Evolutionary conservation across 1,140 invertebrate genomes (phyloP).

Genomic region (Heterodera carotae): DNA sequence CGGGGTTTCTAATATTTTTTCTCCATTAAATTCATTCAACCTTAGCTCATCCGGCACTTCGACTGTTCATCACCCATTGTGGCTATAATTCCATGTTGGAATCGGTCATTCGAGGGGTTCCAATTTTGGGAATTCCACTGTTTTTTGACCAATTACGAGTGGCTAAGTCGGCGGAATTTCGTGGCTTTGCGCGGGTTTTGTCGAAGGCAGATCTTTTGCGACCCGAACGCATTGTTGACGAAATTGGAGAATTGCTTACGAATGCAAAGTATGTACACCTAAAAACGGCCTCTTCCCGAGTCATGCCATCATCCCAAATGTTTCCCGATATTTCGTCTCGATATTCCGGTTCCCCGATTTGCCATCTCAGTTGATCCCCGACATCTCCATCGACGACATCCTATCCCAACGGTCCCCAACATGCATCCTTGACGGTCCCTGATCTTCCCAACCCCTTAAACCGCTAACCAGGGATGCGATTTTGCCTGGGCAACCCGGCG

Average conservation of each 20-base stretch:
- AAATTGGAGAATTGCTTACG: conserved; percentile 28
- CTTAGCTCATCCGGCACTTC: conserved; percentile 40
- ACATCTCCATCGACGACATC: no score
- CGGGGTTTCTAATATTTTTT: no score
- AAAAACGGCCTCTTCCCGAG: no score
- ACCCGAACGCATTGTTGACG: conserved; percentile 21
- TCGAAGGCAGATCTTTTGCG: conserved; percentile 24
- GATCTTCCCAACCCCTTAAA: no score
- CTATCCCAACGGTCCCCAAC: no score
- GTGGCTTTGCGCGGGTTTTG: conserved; percentile 35
- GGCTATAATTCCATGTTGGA: conserved; percentile 54
- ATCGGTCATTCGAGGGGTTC: conserved; percentile 42
- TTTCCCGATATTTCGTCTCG: no score
- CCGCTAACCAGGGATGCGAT: no score
- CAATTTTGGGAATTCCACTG: conserved; percentile 50
- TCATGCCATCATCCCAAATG: no score
- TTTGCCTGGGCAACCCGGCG: no score
- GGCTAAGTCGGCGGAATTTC: conserved; percentile 48
- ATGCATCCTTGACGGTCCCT: no score
- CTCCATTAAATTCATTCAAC: conserved; percentile 8
- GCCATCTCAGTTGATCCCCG: no score
- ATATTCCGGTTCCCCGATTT: no score
- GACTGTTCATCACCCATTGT: conserved; percentile 54
- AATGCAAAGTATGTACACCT: conserved; percentile 24
- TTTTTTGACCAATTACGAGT: conserved; percentile 54